Conservation (phyloP, 2,797 vertebrate species). For the Takifugu ocellatus region DNA sequence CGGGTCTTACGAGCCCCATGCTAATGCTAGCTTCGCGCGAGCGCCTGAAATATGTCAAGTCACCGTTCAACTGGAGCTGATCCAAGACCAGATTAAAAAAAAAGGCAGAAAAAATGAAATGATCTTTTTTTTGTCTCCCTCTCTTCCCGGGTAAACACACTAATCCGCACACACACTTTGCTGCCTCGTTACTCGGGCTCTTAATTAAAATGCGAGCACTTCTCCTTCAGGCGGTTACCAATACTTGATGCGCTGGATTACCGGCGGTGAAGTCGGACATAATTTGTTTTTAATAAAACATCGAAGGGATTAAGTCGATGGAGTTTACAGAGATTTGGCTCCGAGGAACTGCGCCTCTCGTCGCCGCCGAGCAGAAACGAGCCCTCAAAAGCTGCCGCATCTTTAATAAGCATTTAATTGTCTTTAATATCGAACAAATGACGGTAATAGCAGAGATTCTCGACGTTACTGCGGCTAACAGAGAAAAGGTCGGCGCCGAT, state of each 20-base stretch:
- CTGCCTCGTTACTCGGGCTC: slow-evolving; percentile 74
- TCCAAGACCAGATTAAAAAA: slow-evolving; percentile 69
- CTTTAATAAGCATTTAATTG: slow-evolving; percentile 77
- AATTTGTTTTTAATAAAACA: slow-evolving; percentile 83
- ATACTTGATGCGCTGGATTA: slow-evolving; percentile 79
- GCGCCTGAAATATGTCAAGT: slow-evolving; percentile 58
- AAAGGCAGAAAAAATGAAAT: slow-evolving; percentile 44
- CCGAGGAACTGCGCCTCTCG: slow-evolving; percentile 61
- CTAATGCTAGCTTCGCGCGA: no score
- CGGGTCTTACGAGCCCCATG: slow-evolving; percentile 2
- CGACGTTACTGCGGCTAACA: slow-evolving; percentile 53
- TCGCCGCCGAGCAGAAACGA: slow-evolving; percentile 70
- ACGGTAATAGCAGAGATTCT: slow-evolving; percentile 60
- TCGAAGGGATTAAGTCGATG: slow-evolving; percentile 72
- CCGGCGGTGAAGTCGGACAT: slow-evolving; percentile 69
- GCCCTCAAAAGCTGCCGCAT: slow-evolving; percentile 65
- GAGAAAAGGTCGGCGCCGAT: slow-evolving; percentile 45
- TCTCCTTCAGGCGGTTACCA: slow-evolving; percentile 75
- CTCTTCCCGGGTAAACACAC: slow-evolving; percentile 73
- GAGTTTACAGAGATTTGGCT: slow-evolving; percentile 76
- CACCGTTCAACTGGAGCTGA: slow-evolving; percentile 62
- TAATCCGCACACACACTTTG: slow-evolving; percentile 77
- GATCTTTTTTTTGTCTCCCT: slow-evolving; percentile 47
- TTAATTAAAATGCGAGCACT: slow-evolving; percentile 79
- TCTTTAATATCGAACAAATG: slow-evolving; percentile 73